phyloP scores from a whole-genome alignment of 2,888 invertebrate species.

The Timandra comae region DNA sequence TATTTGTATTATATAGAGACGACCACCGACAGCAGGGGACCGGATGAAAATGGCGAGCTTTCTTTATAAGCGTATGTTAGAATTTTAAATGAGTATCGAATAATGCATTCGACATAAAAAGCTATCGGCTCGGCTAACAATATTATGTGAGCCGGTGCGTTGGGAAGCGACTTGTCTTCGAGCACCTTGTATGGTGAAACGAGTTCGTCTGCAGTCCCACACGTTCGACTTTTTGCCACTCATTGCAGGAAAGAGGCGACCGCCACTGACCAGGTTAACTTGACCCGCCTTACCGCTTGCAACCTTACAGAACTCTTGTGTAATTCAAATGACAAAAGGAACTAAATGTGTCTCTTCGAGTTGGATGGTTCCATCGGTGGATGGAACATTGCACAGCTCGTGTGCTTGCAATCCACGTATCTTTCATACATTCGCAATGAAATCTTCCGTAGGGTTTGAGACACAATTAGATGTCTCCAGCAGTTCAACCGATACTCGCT shows the following conservation, averaged over 20 bases:
- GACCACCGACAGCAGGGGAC: slow-evolving; percentile 64
- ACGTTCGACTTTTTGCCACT: slow-evolving; percentile 72
- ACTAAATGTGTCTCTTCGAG: slow-evolving; percentile 33
- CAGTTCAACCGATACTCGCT: too few species aligned
- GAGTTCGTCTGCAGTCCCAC: slow-evolving; percentile 73
- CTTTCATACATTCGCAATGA: slow-evolving; percentile 68
- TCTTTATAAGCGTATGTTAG: slow-evolving; percentile 74
- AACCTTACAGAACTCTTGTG: slow-evolving; percentile 16
- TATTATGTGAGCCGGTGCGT: slow-evolving; percentile 73
- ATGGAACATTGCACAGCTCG: slow-evolving; percentile 62
- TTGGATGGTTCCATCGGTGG: slow-evolving; percentile 43
- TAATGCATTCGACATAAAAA: slow-evolving; percentile 76
- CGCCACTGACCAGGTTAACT: slow-evolving; percentile 37
- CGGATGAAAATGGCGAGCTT: slow-evolving; percentile 69
- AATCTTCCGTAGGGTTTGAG: slow-evolving; percentile 42
- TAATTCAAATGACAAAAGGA: slow-evolving; percentile 37
- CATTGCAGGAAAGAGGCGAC: slow-evolving; percentile 61
- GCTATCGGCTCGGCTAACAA: slow-evolving; percentile 73
- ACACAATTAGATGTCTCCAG: slow-evolving; percentile 49
- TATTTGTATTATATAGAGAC: slow-evolving; percentile 28
- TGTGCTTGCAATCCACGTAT: slow-evolving; percentile 61
- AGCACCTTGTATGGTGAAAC: slow-evolving; percentile 73
- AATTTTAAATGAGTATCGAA: slow-evolving; percentile 77
- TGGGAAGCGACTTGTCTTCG: slow-evolving; percentile 67
- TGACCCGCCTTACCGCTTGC: slow-evolving; percentile 40